Evolutionary conservation across 2,888 invertebrate genomes (phyloP).

Genomic region (Lapara coniferarum): DNA sequence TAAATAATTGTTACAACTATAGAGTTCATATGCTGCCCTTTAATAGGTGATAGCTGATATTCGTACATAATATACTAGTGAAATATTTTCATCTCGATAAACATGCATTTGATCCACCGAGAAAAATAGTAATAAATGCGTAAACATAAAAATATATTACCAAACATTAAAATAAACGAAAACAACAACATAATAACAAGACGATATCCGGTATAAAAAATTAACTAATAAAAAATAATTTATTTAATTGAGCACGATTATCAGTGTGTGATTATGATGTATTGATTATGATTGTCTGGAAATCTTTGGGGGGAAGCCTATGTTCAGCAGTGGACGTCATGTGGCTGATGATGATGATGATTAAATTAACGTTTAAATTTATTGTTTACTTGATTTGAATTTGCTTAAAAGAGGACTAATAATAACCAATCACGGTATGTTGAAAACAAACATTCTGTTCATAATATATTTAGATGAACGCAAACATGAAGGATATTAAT

Average conservation of each 20-base stretch:
- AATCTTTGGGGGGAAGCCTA: too few species aligned
- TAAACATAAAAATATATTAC: neutral
- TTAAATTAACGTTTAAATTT: neutral
- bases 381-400: neutral
- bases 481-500: constrained; percentile 52
- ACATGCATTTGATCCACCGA: too few species aligned
- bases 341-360: too few species aligned
- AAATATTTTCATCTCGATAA: too few species aligned
- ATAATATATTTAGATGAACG: constrained; percentile 41
- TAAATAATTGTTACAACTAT: constrained; percentile 15
- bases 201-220: too few species aligned
- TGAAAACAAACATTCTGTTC: constrained; percentile 34
- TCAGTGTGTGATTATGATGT: too few species aligned
- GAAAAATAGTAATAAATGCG: too few species aligned
- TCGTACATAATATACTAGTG: neutral
- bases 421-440: neutral
- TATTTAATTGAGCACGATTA: neutral
- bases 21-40: neutral
- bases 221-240: neutral
- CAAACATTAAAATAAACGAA: neutral
- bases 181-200: neutral
- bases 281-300: too few species aligned
- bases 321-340: too few species aligned
- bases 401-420: neutral
- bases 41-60: neutral